phyloP scores from a whole-genome alignment of 2,888 invertebrate genomes.

The Hydropsyche betteni region DNA sequence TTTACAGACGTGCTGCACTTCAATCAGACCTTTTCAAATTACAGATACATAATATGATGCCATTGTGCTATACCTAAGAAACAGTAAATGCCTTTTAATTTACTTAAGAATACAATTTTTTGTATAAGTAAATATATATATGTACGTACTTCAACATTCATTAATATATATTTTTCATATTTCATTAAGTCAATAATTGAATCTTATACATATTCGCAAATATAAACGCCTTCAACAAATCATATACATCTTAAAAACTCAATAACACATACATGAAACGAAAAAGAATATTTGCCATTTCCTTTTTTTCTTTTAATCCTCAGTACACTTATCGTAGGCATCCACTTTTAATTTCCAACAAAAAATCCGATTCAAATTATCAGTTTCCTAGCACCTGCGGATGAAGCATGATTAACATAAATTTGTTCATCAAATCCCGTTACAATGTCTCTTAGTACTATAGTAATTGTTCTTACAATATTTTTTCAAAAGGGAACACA shows the following conservation, averaged over 20 bases:
- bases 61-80: conserved; percentile 28
- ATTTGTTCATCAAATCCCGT: too few relatives aligned
- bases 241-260: background rate
- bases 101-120: conserved; percentile 11
- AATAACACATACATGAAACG: background rate
- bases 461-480: background rate
- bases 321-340: too few relatives aligned
- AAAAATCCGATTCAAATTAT: background rate
- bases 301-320: too few relatives aligned
- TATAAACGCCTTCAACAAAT: background rate
- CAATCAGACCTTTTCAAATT: conserved; percentile 3
- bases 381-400: too few relatives aligned
- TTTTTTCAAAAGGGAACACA: conserved; percentile 1
- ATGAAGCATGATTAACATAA: too few relatives aligned
- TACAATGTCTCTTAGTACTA: background rate
- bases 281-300: too few relatives aligned
- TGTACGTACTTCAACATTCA: conserved; percentile 8
- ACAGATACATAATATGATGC: background rate
- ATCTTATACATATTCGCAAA: conserved; percentile 4
- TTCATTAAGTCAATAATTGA: conserved; percentile 12
- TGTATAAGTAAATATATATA: conserved; percentile 23
- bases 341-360: background rate
- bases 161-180: background rate
- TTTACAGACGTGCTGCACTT: background rate
- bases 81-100: conserved; percentile 25